Conservation (phyloP, 2,888 invertebrate species). For the Heliconius ethilla region DNA sequence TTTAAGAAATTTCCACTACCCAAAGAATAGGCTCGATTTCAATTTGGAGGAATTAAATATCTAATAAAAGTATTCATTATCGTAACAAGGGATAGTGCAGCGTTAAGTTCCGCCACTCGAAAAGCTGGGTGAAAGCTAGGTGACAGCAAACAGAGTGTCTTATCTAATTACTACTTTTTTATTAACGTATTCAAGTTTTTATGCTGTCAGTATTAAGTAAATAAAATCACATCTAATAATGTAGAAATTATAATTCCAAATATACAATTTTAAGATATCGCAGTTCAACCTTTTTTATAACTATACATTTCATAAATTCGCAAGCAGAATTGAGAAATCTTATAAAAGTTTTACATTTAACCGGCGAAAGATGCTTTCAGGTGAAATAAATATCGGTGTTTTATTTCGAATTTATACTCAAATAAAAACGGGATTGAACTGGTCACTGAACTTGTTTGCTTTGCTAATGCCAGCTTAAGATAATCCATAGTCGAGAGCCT, state of each 20-base stretch:
- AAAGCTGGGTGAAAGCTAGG: no score
- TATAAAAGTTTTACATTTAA: constrained; percentile 41
- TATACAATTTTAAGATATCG: background rate
- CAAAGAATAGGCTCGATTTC: no score
- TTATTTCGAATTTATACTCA: constrained; percentile 41
- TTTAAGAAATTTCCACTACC: no score
- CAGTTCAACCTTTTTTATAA: background rate
- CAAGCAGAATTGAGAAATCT: constrained; percentile 33
- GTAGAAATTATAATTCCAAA: background rate
- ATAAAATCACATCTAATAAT: background rate
- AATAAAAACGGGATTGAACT: constrained; percentile 40
- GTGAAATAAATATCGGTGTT: constrained; percentile 40
- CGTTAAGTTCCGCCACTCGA: no score
- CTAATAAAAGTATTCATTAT: no score
- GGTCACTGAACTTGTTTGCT: constrained; percentile 45
- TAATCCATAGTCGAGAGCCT: constrained; percentile 48
- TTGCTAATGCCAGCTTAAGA: constrained; percentile 42
- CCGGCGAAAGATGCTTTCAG: constrained; percentile 38
- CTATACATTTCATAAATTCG: constrained; percentile 13
- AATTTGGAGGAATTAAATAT: no score
- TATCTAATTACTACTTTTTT: no score
- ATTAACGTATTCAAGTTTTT: no score
- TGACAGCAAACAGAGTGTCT: no score
- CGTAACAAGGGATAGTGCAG: no score
- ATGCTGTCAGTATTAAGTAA: background rate